Conservation (phyloP, 2,888 invertebrate genomes). For the Agonopterix arenella region DNA sequence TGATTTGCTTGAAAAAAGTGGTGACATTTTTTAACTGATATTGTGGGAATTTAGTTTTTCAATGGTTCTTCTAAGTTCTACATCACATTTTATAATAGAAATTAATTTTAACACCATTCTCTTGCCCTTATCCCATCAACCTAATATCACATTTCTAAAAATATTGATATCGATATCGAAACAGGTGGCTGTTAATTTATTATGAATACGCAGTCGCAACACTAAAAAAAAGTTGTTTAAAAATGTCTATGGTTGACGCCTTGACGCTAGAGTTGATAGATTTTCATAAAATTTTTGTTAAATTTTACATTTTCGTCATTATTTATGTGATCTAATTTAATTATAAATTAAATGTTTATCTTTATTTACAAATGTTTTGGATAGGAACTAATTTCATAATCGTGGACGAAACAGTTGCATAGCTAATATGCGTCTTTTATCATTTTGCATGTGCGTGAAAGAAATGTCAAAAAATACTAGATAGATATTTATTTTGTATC, state of each 20-base stretch:
- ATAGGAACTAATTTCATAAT: constrained; percentile 21
- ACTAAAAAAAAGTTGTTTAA: constrained; percentile 20
- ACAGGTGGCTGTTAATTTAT: not conserved
- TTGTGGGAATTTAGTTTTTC: too few relatives aligned
- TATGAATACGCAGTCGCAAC: constrained; percentile 9
- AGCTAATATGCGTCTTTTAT: constrained; percentile 50
- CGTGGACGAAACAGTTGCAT: constrained; percentile 27
- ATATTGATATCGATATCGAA: too few relatives aligned
- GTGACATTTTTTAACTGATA: too few relatives aligned
- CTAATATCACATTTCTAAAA: too few relatives aligned
- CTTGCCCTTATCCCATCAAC: too few relatives aligned
- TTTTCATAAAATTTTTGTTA: constrained; percentile 31
- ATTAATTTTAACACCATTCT: too few relatives aligned
- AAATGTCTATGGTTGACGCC: constrained; percentile 65
- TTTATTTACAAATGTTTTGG: constrained; percentile 39
- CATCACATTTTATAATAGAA: too few relatives aligned
- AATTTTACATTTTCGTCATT: constrained; percentile 22
- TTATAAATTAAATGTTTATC: constrained; percentile 17
- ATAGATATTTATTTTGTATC: constrained; percentile 37
- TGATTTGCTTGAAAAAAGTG: too few relatives aligned
- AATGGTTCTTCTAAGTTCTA: too few relatives aligned
- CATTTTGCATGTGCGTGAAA: constrained; percentile 65
- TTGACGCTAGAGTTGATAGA: constrained; percentile 42
- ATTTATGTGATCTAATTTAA: constrained; percentile 25
- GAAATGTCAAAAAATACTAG: constrained; percentile 58